Conservation (phyloP, 2,113 vertebrate species). For the Platichthys flesus region DNA sequence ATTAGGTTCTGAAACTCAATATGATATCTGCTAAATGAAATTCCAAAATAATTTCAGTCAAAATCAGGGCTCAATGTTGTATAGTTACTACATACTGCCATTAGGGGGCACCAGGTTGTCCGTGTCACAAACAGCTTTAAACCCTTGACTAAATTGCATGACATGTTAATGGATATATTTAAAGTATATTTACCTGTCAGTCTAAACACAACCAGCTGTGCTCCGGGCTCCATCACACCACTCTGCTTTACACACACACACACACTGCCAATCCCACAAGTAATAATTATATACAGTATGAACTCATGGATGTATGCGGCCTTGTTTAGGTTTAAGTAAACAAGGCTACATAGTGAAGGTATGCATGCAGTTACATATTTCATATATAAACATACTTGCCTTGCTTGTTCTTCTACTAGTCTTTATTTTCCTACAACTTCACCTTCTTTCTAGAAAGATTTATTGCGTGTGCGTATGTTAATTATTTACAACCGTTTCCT, state of each 20-base stretch:
- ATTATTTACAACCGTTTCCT: constrained; percentile 13
- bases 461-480: neutral
- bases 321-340: neutral
- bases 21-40: neutral
- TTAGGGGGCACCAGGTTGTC: constrained; percentile 18
- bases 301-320: neutral
- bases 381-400: neutral
- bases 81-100: neutral
- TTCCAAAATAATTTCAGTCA: neutral
- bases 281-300: constrained; percentile 12
- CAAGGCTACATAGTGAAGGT: neutral
- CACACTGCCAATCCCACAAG: neutral
- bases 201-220: constrained; percentile 84
- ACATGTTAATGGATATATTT: constrained; percentile 50
- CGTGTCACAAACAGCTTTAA: constrained; percentile 13
- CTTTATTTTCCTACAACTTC: neutral
- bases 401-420: neutral
- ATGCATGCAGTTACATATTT: constrained; percentile 4
- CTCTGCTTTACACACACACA: constrained; percentile 26
- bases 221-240: constrained; percentile 20
- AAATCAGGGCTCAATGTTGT: neutral
- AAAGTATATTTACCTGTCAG: constrained; percentile 58
- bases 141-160: constrained; percentile 14
- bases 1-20: neutral
- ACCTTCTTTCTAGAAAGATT: neutral